phyloP scores from a whole-genome alignment of 2,113 vertebrate species.

The Zosterops borbonicus region DNA sequence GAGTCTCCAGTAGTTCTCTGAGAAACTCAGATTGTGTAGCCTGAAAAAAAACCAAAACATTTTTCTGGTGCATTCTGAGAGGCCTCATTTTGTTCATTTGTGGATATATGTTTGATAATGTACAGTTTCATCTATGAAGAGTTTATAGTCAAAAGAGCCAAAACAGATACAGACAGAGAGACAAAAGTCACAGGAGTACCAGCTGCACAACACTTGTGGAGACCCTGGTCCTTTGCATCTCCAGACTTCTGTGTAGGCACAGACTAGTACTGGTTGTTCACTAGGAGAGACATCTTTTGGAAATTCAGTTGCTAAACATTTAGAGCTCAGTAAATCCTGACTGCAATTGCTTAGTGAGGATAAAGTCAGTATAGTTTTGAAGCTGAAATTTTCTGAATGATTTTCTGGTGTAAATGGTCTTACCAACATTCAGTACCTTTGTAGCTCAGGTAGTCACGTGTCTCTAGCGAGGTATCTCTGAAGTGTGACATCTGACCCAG shows the following conservation, averaged over 20 bases:
- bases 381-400: background rate
- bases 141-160: background rate
- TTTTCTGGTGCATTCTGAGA: background rate
- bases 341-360: background rate
- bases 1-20: background rate
- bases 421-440: background rate
- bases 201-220: background rate
- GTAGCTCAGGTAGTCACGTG: background rate
- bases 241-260: background rate
- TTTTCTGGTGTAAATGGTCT: background rate
- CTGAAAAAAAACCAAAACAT: background rate
- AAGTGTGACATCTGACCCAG: background rate
- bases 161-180: background rate
- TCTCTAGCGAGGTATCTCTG: background rate
- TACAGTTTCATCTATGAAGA: background rate
- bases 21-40: background rate
- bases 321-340: background rate
- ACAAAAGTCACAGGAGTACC: background rate
- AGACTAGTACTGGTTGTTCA: background rate
- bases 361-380: background rate
- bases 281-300: background rate
- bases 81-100: background rate
- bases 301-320: background rate
- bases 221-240: background rate
- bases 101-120: background rate